A percentile compares a stretch with the other conserved stretches of the same genome.
Conservation (phyloP, 2,888 invertebrate genomes). For the Pachymerium ferrugineum region DNA sequence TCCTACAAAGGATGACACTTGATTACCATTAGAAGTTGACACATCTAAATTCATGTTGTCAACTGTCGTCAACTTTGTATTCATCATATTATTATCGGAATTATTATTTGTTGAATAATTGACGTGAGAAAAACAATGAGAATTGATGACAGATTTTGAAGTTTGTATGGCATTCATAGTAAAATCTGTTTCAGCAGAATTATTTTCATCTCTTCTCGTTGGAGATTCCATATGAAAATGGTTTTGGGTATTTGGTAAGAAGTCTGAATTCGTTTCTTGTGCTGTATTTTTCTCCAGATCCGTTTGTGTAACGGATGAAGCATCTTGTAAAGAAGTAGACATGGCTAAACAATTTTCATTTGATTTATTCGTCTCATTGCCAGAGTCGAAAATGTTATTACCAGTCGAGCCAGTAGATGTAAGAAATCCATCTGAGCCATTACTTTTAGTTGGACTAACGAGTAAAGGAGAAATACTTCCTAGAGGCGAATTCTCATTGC, state of each 20-base stretch:
- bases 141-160: not conserved
- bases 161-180: not conserved
- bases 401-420: not conserved
- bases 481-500: conserved; percentile 36
- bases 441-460: conserved; percentile 35
- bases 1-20: not conserved
- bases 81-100: not conserved
- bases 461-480: conserved; percentile 36
- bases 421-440: conserved; percentile 23
- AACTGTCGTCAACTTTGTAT: not conserved
- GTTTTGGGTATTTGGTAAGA: not conserved
- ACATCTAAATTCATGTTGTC: not conserved
- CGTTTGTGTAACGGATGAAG: not conserved
- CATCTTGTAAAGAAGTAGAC: too few relatives aligned
- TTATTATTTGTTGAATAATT: not conserved
- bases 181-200: not conserved
- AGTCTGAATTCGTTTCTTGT: not conserved
- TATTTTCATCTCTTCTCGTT: not conserved
- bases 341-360: too few relatives aligned
- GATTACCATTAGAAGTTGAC: not conserved
- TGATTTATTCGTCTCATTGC: not conserved
- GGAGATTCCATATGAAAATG: not conserved
- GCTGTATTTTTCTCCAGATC: not conserved
- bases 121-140: too few relatives aligned
- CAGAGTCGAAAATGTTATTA: not conserved